A percentile compares a stretch with the other conserved stretches of the same genome.
phyloP scores from a whole-genome alignment of 2,797 vertebrate genomes.

The Sternarchorhynchus goeldii region DNA sequence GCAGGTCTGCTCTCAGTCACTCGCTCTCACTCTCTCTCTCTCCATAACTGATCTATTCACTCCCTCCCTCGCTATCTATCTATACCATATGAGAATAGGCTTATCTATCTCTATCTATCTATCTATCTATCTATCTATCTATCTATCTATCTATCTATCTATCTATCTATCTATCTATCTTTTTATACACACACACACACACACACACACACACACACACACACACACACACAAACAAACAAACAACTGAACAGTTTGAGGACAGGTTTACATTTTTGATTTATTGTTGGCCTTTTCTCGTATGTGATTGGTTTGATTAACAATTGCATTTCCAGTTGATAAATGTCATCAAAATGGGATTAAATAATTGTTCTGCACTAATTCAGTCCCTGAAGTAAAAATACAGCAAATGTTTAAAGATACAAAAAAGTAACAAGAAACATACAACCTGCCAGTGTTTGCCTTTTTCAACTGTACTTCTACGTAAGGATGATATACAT shows the following conservation, averaged over 20 bases:
- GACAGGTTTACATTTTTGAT: neutral
- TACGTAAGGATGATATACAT: neutral
- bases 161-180: no score
- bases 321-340: neutral
- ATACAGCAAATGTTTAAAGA: neutral
- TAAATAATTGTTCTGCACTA: neutral
- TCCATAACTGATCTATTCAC: constrained; percentile 1
- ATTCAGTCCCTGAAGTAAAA: neutral
- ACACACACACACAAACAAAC: neutral
- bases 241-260: neutral
- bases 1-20: neutral
- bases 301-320: no score
- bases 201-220: no score
- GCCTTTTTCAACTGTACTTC: neutral
- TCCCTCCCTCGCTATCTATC: constrained; percentile 5
- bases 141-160: no score
- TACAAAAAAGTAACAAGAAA: neutral
- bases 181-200: no score
- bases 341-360: neutral
- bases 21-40: neutral
- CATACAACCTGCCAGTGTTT: neutral
- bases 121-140: no score
- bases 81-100: neutral
- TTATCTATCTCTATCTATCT: no score
- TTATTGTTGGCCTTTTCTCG: no score